Base-by-base conservation (phyloP, 2,888 invertebrate species). In the Acanthococcus lagerstroemiae region DNA sequence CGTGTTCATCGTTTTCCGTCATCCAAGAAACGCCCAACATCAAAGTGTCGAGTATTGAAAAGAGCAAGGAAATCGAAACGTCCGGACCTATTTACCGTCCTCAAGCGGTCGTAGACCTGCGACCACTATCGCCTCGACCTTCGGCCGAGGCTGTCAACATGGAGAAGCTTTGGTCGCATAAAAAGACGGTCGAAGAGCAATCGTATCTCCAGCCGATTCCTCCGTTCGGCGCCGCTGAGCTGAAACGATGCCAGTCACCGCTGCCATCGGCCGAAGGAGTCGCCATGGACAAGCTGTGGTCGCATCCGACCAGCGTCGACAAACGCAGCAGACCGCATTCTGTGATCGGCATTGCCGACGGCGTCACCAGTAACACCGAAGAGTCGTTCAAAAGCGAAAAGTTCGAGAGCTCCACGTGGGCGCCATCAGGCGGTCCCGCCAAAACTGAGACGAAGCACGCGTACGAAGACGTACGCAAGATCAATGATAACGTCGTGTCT, bases 81-180 rank as follows among this genome's bases (percentile, higher is more conserved):
- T 48, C 60, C 3, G 60, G 73, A 0, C 77, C 78, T 0, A 73
- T 78, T 37, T 74, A 77, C 26, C 73, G 79, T 45, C 79, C 78
- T 2, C 69, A 69, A 55, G 72, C 73, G 21, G 72, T 73, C 24
- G 72, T 75, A n/a, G 72, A 73, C 4, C 72, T 78, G 15, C 74
- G 80, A 58, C 77, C 75, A 12, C 65, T 76, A 1, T 79, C 80
- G 1, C 80, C 80, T 6, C 81, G 80, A 67, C 83, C 85, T 7
- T 84, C 85, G 3, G 80, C 81, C 0, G 83, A 85, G 73, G 85
- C 79, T 1, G 72, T 85, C 52, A 79, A 81, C 66, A 85, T 85
- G 85, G 84, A 85, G 70, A 85, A 83, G 73, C 76, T 84, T 0
- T 85, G 85, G 85, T 80, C 83, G 3, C 67, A 69, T 22, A 67